phyloP scores from a whole-genome alignment of 2,113 vertebrate species.

The Sterrhoptilus dennistouni region DNA sequence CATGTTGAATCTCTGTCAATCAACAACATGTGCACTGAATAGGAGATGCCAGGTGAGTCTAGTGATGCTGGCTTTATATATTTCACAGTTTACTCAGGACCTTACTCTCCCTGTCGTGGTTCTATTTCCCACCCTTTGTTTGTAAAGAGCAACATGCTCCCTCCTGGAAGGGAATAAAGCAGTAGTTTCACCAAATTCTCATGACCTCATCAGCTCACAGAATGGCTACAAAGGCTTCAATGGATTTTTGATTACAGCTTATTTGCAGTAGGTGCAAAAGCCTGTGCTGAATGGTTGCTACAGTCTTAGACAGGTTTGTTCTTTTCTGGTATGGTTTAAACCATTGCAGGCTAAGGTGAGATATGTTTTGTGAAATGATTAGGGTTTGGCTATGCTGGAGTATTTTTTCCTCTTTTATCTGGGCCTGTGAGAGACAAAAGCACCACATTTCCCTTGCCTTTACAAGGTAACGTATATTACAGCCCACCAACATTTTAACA shows the following conservation, averaged over 20 bases:
- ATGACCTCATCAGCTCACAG: neutral
- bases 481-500: neutral
- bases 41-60: constrained; percentile 1
- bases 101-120: neutral
- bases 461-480: neutral
- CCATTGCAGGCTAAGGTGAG: neutral
- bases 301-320: neutral
- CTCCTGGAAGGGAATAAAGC: neutral
- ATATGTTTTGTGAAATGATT: neutral
- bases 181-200: neutral
- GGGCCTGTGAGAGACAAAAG: neutral
- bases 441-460: neutral
- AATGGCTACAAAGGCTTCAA: neutral
- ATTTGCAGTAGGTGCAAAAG: neutral
- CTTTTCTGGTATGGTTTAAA: neutral
- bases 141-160: neutral
- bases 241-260: neutral
- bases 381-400: neutral
- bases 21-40: constrained; percentile 35
- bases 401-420: neutral
- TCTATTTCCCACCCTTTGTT: neutral
- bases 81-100: neutral
- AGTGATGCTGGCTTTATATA: neutral
- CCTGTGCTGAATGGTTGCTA: neutral
- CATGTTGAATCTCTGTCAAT: constrained; percentile 42